Percentiles rank a stretch among this genome's conserved stretches.
Evolutionary conservation across 2,888 invertebrate species (phyloP).

Genomic region (Hartigia nigra): DNA sequence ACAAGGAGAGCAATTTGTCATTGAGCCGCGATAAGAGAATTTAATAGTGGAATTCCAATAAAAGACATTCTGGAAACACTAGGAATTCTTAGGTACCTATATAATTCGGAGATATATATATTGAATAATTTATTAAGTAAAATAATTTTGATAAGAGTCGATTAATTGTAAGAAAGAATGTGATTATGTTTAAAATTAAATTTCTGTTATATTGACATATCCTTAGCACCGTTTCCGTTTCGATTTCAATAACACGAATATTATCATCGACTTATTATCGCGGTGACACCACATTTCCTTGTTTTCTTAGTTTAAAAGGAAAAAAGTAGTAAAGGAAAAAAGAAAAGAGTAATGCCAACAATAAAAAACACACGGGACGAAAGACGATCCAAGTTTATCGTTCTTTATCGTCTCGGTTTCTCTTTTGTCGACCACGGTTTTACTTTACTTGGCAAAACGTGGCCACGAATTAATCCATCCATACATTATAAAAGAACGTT

Average conservation of each 20-base stretch:
- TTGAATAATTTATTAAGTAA: not conserved
- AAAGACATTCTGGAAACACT: constrained; percentile 36
- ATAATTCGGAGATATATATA: no score
- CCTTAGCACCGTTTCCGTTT: not conserved
- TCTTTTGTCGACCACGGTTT: not conserved
- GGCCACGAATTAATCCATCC: not conserved
- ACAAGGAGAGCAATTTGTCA: not conserved
- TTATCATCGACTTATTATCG: not conserved
- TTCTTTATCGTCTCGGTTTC: not conserved
- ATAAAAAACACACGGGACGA: not conserved
- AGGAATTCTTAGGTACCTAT: constrained; percentile 22
- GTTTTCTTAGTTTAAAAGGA: not conserved
- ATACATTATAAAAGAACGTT: not conserved
- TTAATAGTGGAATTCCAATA: constrained; percentile 46
- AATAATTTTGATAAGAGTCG: not conserved
- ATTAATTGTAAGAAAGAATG: not conserved
- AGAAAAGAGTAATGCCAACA: not conserved
- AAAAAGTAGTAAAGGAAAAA: no score
- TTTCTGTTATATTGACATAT: not conserved
- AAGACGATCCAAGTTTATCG: not conserved
- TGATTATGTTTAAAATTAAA: no score
- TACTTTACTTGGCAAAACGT: not conserved
- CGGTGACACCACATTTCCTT: not conserved
- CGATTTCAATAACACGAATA: not conserved
- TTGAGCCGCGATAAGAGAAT: not conserved